phyloP scores from a whole-genome alignment of 2,797 vertebrate species.

The Melanotaenia boesemani region DNA sequence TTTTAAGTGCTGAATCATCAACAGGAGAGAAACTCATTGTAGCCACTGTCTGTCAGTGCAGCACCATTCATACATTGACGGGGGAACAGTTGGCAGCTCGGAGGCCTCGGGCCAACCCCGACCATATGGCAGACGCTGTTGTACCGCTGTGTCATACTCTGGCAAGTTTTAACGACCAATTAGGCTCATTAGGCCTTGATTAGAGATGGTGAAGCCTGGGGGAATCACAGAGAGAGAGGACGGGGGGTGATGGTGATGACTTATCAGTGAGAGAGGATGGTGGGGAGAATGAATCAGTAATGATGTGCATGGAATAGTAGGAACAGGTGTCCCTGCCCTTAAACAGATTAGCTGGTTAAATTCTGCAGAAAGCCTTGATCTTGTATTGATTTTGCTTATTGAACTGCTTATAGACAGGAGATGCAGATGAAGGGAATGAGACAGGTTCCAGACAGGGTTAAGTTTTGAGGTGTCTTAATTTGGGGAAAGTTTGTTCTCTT shows the following conservation, averaged over 20 bases:
- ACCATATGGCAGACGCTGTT: constrained; percentile 82
- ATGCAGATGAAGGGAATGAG: constrained; percentile 7
- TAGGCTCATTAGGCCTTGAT: constrained; percentile 88
- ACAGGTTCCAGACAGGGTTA: constrained; percentile 1
- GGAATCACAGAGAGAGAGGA: constrained; percentile 47
- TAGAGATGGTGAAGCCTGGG: constrained; percentile 80
- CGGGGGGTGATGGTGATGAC: constrained; percentile 54
- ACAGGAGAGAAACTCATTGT: constrained; percentile 65
- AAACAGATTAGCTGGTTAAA: constrained; percentile 34
- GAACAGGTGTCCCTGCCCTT: constrained; percentile 66
- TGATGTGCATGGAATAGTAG: constrained; percentile 56
- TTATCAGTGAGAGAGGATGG: constrained; percentile 66
- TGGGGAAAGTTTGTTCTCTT: neutral
- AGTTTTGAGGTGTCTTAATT: constrained; percentile 1
- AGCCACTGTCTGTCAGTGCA: constrained; percentile 66
- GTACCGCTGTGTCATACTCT: constrained; percentile 78
- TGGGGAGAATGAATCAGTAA: constrained; percentile 67
- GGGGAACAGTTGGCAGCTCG: constrained; percentile 79
- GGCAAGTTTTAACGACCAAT: constrained; percentile 88
- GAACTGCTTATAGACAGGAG: constrained; percentile 6
- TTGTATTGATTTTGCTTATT: constrained; percentile 32
- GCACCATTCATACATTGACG: constrained; percentile 57
- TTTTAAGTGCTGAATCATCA: constrained; percentile 76
- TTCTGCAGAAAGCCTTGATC: constrained; percentile 39
- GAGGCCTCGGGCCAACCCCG: constrained; percentile 74